Evolutionary conservation across 2,797 vertebrate species (phyloP), one percentile per base, ranked within the genome.

Genomic region (Sebastes hubbsi): DNA sequence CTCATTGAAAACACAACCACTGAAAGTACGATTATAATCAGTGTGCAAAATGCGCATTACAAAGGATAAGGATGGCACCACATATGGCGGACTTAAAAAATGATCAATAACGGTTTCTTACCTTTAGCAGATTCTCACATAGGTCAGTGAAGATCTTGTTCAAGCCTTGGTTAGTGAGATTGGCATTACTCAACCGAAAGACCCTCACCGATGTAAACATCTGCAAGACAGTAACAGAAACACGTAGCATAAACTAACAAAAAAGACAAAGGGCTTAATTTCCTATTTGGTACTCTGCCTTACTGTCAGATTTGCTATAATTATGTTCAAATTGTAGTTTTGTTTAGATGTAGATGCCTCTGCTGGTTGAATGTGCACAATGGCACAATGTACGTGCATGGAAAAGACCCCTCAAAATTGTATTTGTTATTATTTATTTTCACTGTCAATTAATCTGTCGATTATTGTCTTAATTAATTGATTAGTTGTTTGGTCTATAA

Each of bases 171-270:
- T 99, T 99, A 20, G 98, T 99, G 69, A 98, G 95, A 89, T 97
- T 98, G 80, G 94, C 88, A 70, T 97, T 98, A 92, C 94, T 98
- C 91, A 99, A 94, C 89, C 98, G 95, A 77, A 97, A 96, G 32
- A 99, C 98, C 91, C 98, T 96, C 75, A 99, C 99, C 2, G 99
- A 98, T 32, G 98, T 97, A 94, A 99, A 99, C 99, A 99, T 99
- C 99, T 99, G 88, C 79, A 80, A 84, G 88, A 87, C 14, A 75
- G 27, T 32, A 67, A 83, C 58, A 73, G 6, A 75, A 38, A 59
- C 9, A 71, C 13, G 72, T 5, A 13, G 8, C 79, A 42, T 64
- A 88, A 34, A 22, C 1, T 62, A 22, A 29, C 18, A 30, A 29
- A 59, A 67, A 70, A 58, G 65, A 64, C 27, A 59, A 75, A 49